These are phyloP conservation scores for Acestrorhynchus altus DNA, from an alignment of 2,797 vertebrate genomes.

Conservation along the genomic window DNA sequence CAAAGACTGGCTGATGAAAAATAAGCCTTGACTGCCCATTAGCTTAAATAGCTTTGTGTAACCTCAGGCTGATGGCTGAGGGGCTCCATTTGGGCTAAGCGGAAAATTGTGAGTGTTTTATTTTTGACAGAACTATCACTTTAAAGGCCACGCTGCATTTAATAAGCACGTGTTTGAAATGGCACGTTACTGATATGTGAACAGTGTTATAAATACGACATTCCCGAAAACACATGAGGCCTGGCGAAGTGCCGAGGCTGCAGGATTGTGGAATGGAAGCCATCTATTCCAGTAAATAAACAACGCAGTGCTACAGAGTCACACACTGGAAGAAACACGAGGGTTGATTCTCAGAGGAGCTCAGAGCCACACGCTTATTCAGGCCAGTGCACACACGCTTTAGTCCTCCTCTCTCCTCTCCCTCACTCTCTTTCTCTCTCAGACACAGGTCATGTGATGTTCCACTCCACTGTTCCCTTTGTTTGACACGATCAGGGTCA, in stretches of 20 bases:
- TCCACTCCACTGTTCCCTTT: conserved; percentile 70
- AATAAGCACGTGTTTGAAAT: conserved; percentile 19
- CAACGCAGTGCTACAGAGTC: conserved; percentile 24
- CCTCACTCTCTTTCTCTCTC: conserved; percentile 4
- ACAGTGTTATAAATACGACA: conserved; percentile 21
- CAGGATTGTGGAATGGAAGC: conserved; percentile 22
- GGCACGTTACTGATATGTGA: conserved; percentile 28
- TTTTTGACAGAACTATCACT: not conserved
- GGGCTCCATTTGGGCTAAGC: not conserved
- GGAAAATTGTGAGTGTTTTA: not conserved
- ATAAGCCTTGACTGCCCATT: no score
- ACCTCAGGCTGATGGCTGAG: no score
- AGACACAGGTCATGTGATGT: conserved; percentile 79
- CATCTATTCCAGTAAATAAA: conserved; percentile 46
- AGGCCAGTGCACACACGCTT: conserved; percentile 74
- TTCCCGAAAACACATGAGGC: conserved; percentile 28
- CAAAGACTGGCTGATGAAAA: no score
- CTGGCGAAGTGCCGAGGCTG: conserved; percentile 16
- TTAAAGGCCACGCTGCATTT: not conserved
- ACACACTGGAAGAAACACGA: conserved; percentile 22
- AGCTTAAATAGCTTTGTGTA: no score
- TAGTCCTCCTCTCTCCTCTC: conserved; percentile 64
- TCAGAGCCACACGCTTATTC: conserved; percentile 38
- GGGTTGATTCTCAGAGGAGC: conserved; percentile 41
- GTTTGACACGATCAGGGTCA: conserved; percentile 67